Evolutionary conservation across 2,888 invertebrate genomes (phyloP), one percentile per base, ranked within the genome.

Genomic region (Nezara viridula): DNA sequence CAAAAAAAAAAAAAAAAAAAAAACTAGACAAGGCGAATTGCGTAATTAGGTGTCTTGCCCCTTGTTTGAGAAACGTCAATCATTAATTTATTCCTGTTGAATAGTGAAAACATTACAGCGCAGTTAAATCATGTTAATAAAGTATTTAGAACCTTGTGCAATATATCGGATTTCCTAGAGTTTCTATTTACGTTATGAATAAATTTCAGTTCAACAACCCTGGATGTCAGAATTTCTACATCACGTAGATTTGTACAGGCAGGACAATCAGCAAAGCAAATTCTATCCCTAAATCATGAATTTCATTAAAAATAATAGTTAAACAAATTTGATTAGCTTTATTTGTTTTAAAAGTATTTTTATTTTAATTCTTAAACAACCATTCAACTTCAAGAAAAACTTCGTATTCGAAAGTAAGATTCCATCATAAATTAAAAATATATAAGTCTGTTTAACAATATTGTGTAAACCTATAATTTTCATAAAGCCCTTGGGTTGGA

Each of bases 71-170:
- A 66, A 32, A 66, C 32, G 27, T 66, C 32, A 19, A 66, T 66
- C 32, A 66, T 32, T 66, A 66, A 66, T 66, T 32, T 66, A 66
- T 66, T 66, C 66, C 4, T 37, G 32, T 16, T 66, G 66, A 66
- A 66, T 66, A 66, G 66, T 66, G 66, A 66, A 66, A 66, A 66
- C 66, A 27, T 16, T 16, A 66, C 32, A 66, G 32, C 66, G 66
- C 14, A 60, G 60, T 32, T 66, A 32, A 32, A 60, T 60, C 66
- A 19, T 66, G 32, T 66, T 66, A 32, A 32, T 32, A 32, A 66
- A 66, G 66, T 32, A 32, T 66, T 32, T 0, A 66, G 32, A 32
- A 10, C 66, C n/a, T 66, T 66, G 16, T 27, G 21, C 19, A 32
- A 66, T 66, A 32, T 19, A 32, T 37, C 14, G 2, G 32, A 66